Evolutionary conservation across 2,797 vertebrate genomes (phyloP), one percentile per base, ranked within the genome.

Genomic region (Neopelma chrysocephalum): DNA sequence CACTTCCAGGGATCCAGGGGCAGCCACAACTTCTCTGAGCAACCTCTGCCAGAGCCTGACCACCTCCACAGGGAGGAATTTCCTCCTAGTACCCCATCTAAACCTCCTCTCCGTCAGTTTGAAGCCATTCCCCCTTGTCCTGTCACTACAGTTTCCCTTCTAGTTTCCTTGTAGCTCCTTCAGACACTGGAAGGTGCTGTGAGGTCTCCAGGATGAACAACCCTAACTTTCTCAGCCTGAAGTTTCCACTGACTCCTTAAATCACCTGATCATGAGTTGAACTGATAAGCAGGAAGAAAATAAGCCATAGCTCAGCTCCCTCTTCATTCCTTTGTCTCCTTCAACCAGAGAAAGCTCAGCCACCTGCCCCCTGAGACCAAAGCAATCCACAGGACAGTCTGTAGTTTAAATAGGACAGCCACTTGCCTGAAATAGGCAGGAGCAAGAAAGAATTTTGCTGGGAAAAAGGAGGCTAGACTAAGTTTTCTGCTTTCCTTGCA

Each of bases 11-110:
- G 60, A n/a, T 45, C 23, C 23, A 25, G 76, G 43, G 57, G 12
- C 36, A 87, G 66, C 51, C 75, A 5, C 50, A 71, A 66, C 66
- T 48, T 2, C 17, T 47, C 47, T 60, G 53, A 22, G 25, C 15
- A 65, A 9, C 16, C 70, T 31, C 9, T 48, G 16, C 71, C 62
- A 76, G 62, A 17, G 27, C 38, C 38, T 85, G 1, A 8, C 65
- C 48, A 26, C 42, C 15, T 31, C 56, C 1, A 0, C 34, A 50
- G 43, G 25, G 31, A 32, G 48, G 3, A 36, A 50, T 65, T 51
- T 11, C 43, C 7, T 0, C 12, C 57, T 32, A 36, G 2, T 0
- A 3, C 72, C 53, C n/a, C 27, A 38, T 0, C 45, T 7, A 45
- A 1, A n/a, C 60, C 76, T 65, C 32, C 27, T 38, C 19, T 25